A percentile compares a stretch with the other conserved stretches of the same genome.
These are phyloP conservation scores for Bursaphelenchus okinawaensis DNA, from an alignment of 2,888 invertebrate species.

Conservation along the genomic window DNA sequence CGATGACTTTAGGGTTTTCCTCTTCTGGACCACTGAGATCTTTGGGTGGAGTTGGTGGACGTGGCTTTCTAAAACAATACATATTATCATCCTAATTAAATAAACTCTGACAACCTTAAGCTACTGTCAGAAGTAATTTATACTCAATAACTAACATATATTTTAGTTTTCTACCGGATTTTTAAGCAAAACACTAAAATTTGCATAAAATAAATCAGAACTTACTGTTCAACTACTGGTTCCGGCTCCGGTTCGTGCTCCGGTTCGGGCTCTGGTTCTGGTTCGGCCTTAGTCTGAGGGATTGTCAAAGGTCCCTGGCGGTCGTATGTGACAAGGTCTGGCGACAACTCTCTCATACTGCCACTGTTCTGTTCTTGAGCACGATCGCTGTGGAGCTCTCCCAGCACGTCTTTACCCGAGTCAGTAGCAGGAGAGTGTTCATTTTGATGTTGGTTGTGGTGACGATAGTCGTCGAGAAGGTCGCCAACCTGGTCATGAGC, in stretches of 20 bases:
- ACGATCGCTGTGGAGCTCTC: slow-evolving; percentile 5
- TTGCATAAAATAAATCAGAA: not conserved
- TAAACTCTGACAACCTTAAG: no score
- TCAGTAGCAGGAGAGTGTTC: slow-evolving; percentile 23
- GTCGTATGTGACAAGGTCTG: slow-evolving; percentile 23
- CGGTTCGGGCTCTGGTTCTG: slow-evolving; percentile 8
- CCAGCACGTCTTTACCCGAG: slow-evolving; percentile 9
- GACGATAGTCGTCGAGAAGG: not conserved
- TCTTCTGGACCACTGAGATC: slow-evolving; percentile 43
- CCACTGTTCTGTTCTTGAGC: not conserved
- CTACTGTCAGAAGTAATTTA: no score
- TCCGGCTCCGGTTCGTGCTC: slow-evolving; percentile 8
- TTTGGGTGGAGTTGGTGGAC: slow-evolving; percentile 52
- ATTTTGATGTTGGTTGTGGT: not conserved
- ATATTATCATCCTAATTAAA: no score
- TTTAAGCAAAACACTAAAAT: no score
- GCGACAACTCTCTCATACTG: slow-evolving; percentile 24
- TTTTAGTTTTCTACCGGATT: no score
- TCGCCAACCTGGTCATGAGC: slow-evolving; percentile 5
- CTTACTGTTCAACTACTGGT: not conserved
- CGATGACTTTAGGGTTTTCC: slow-evolving; percentile 38
- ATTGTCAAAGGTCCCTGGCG: slow-evolving; percentile 42
- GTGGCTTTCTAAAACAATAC: slow-evolving; percentile 29
- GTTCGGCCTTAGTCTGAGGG: slow-evolving; percentile 30
- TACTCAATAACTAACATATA: no score